phyloP scores from a whole-genome alignment of 2,888 invertebrate genomes.

The Sinohyriopsis cumingii region DNA sequence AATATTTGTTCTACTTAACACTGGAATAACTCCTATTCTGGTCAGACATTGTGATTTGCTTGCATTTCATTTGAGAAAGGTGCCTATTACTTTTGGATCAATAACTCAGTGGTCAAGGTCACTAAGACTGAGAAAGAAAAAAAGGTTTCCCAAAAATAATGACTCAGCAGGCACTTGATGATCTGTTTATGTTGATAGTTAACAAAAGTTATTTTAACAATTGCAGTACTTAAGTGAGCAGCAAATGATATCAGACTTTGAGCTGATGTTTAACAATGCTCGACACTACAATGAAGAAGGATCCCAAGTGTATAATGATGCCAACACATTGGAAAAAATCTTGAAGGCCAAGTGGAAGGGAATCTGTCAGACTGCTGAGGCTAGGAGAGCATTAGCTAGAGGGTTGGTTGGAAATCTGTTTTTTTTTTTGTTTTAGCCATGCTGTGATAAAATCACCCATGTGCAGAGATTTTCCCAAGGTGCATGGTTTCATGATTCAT shows the following conservation, averaged over 20 bases:
- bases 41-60: too few species aligned
- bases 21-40: too few species aligned
- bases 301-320: slow-evolving; percentile 95
- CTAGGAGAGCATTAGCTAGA: slow-evolving; percentile 36
- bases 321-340: slow-evolving; percentile 88
- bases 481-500: too few species aligned
- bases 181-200: not conserved
- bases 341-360: slow-evolving; percentile 83
- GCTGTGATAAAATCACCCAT: too few species aligned
- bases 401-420: slow-evolving; percentile 3
- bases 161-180: too few species aligned
- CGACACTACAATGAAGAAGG: slow-evolving; percentile 97
- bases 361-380: slow-evolving; percentile 49
- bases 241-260: slow-evolving; percentile 78
- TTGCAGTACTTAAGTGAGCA: slow-evolving; percentile 76
- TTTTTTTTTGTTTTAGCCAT: not conserved
- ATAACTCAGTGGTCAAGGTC: too few species aligned
- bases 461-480: too few species aligned
- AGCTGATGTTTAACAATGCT: slow-evolving; percentile 97
- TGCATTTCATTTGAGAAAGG: too few species aligned
- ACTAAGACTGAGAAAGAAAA: too few species aligned
- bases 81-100: too few species aligned
- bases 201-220: not conserved
- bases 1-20: too few species aligned
- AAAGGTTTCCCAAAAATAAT: too few species aligned